Evolutionary conservation across 2,113 vertebrate genomes (phyloP), one percentile per base, ranked within the genome.

Genomic region (Crotalus viridis): DNA sequence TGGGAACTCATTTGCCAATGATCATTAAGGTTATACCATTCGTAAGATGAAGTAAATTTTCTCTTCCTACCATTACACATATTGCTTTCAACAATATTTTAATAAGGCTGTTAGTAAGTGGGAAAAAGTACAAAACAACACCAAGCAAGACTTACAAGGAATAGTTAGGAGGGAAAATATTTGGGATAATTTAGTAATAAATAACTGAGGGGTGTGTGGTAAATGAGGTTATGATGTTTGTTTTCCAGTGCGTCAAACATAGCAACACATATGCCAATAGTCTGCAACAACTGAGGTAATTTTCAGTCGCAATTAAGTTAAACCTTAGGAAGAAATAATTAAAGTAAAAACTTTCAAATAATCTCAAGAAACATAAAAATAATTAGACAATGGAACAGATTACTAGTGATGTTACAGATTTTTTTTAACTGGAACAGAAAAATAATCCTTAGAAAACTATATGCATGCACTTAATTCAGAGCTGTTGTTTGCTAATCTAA

Each of bases 331-430:
- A 57, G 69, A 81, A 89, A 92, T 74, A 88, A 55, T 81, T 74
- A 88, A 88, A 46, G 24, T 43, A 9, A 43, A 61, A 81, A 4
- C 81, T 92, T 39, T 81, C 33, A 74, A 88, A 74, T 74, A 54
- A 92, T 81, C 51, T 81, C 89, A 89, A 2, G 8, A 51, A 46
- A 88, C 13, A 21, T 46, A 48, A 51, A 59, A 88, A 81, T 81
- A 81, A 89, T 92, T 81, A 89, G 48, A 69, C 61, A 56, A 92
- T 92, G 91, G 61, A 92, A 81, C 33, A 81, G 15, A 57, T 89
- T 81, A 81, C 59, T 10, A 28, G 43, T 15, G 57, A 88, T 88
- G 1, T 39, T 74, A 87, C 10, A 51, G 28, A 28, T 8, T 55
- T 61, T 54, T 3, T 61, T 52, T 92, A n/a, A 59, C 52, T 61